A percentile compares a stretch with the other conserved stretches of the same genome.
Evolutionary conservation across 1,140 invertebrate genomes (phyloP).

Genomic region (Conus ventricosus): DNA sequence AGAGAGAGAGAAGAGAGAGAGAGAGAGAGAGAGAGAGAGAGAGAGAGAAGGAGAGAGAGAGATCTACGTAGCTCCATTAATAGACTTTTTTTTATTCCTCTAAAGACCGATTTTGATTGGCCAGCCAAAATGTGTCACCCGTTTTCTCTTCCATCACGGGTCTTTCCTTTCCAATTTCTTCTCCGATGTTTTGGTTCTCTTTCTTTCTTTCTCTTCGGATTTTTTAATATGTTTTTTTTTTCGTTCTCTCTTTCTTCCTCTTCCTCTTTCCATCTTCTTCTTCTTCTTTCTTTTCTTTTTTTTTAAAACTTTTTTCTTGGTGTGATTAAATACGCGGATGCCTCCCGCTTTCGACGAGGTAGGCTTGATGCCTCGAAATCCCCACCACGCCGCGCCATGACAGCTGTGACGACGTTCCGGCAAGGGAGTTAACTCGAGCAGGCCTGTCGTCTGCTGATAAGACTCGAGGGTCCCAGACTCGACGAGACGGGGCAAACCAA

Average conservation of each 20-base stretch:
- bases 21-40: no score
- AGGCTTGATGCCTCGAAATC: background rate
- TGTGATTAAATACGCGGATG: slow-evolving; percentile 2
- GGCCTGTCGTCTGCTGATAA: slow-evolving; percentile 26
- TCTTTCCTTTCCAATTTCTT: no score
- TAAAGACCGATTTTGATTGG: no score
- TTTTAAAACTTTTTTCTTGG: background rate
- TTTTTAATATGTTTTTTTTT: background rate
- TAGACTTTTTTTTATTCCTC: no score
- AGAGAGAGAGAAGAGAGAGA: no score
- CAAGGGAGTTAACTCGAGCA: slow-evolving; percentile 17
- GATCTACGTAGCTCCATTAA: no score
- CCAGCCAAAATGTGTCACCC: no score
- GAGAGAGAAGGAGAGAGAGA: no score
- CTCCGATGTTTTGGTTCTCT: background rate
- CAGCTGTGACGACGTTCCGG: slow-evolving; percentile 19
- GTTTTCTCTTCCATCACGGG: no score
- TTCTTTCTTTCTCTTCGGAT: background rate
- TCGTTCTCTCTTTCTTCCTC: background rate
- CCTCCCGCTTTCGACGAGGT: background rate
- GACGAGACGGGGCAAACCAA: background rate
- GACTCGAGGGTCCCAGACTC: background rate
- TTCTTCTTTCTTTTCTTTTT: background rate
- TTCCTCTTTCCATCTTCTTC: background rate
- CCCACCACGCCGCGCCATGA: slow-evolving; percentile 10